Evolutionary conservation across 2,113 vertebrate species (phyloP), one percentile per base, ranked within the genome.

Genomic region (Podiceps cristatus): DNA sequence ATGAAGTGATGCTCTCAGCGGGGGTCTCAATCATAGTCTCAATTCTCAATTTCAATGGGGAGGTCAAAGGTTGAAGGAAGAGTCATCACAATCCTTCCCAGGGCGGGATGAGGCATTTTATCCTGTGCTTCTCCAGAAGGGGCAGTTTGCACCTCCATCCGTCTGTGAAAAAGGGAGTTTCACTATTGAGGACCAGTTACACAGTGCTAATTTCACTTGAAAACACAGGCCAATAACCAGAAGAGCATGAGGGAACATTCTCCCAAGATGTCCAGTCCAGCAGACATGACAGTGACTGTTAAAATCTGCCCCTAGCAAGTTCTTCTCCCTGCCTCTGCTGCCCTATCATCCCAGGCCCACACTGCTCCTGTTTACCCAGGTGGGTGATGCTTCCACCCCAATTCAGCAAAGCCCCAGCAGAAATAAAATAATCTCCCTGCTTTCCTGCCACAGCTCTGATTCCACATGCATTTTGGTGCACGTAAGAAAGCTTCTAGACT

Each of bases 51-150:
- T 67, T 83, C 59, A 75, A 49, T 13, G 69, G 19, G 27, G 23
- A 90, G 35, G 33, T 64, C 58, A 92, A 82, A 92, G 33, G 20
- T 12, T 85, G 45, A 58, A 62, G 28, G 28, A 75, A 78, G 15
- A 69, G 37, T 58, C n/a, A 69, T 53, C 50, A 35, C 0, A 0
- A 40, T 68, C 29, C 17, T 76, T 67, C 33, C 35, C 53, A 60
- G 35, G 44, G 45, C 2, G 7, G 18, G 27, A 47, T 67, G 49
- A 84, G 29, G 11, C 5, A 40, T 86, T 82, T 86, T 45, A 68
- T 24, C 5, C 3, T 7, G 8, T 68, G 31, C 18, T 87, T 66
- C 24, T 88, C 53, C 37, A 69, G 50, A 72, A 90, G 22, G 7
- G 13, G 22, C 55, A 83, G 62, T 76, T 92, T 83, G 45, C 27